Evolutionary conservation across 2,888 invertebrate species (phyloP).

Genomic region (Cylloceria caligata): DNA sequence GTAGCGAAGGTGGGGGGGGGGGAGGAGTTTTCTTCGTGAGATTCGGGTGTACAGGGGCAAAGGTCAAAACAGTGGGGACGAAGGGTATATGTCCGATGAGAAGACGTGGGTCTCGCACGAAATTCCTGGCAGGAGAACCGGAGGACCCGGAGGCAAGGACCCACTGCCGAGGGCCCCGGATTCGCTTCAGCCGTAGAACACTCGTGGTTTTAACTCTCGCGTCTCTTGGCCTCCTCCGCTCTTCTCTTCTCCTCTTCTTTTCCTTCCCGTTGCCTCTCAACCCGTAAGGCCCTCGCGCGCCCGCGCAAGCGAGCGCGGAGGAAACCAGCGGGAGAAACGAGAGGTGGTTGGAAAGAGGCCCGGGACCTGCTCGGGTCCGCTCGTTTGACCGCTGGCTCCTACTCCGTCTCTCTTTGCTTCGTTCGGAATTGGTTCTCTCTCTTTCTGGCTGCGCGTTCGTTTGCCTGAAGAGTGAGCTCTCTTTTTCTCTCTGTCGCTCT

Average conservation of each 20-base stretch:
- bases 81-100: conserved; percentile 35
- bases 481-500: conserved; percentile 19
- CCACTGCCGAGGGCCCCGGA: conserved; percentile 59
- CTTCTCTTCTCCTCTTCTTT: conserved; percentile 16
- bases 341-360: conserved; percentile 64
- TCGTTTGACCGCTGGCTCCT: conserved; percentile 65
- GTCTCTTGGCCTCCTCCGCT: conserved; percentile 21
- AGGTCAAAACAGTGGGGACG: conserved; percentile 59
- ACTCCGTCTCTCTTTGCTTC: conserved; percentile 32
- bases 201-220: conserved; percentile 64
- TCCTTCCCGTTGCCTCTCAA: conserved; percentile 36
- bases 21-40: conserved; percentile 62
- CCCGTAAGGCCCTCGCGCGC: conserved; percentile 9
- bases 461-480: conserved; percentile 46
- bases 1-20: conserved; percentile 46
- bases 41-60: conserved; percentile 63
- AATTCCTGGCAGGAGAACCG: conserved; percentile 57
- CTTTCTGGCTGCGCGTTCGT: conserved; percentile 48
- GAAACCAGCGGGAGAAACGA: conserved; percentile 60
- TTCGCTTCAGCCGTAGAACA: conserved; percentile 48
- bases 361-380: conserved; percentile 66
- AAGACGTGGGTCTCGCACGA: conserved; percentile 42
- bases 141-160: conserved; percentile 64
- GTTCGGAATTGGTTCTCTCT: conserved; percentile 20
- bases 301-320: conserved; percentile 27